Conservation (phyloP, 2,113 vertebrate species). For the Notiomystis cincta region DNA sequence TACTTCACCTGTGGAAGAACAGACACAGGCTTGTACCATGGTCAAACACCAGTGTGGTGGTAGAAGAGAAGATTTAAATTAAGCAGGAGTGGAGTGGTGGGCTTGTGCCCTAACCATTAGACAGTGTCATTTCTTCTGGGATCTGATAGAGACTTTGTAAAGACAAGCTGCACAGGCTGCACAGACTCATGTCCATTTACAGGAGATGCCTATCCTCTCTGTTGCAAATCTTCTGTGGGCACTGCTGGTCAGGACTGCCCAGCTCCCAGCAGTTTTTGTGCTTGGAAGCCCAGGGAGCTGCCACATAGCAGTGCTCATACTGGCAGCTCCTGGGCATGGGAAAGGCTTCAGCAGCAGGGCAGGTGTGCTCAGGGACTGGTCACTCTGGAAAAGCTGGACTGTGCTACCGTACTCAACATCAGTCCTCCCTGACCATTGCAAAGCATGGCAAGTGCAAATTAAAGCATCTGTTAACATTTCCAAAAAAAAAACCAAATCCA, state of each 20-base stretch:
- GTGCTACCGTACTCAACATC: rapidly evolving
- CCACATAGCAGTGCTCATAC: rapidly evolving
- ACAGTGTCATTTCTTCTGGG: background rate
- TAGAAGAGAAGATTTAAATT: background rate
- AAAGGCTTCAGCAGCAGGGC: background rate
- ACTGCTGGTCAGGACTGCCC: too few species aligned
- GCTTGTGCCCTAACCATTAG: background rate
- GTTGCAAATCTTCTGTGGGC: rapidly evolving
- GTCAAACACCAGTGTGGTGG: rapidly evolving
- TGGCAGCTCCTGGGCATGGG: background rate
- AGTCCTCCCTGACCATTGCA: background rate
- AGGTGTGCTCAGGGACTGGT: rapidly evolving
- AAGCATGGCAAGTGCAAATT: background rate
- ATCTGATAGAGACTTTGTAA: background rate
- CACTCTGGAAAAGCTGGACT: background rate
- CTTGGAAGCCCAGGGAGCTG: background rate
- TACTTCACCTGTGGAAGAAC: background rate
- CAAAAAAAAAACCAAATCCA: background rate
- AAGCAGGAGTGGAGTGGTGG: background rate
- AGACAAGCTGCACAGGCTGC: background rate
- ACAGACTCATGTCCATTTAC: background rate
- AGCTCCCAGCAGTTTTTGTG: background rate
- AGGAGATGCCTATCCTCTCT: background rate
- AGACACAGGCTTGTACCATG: background rate
- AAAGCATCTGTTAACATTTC: background rate